These are phyloP conservation scores for Alces alces DNA, from an alignment of 2,113 vertebrate species.

Conservation along the genomic window DNA sequence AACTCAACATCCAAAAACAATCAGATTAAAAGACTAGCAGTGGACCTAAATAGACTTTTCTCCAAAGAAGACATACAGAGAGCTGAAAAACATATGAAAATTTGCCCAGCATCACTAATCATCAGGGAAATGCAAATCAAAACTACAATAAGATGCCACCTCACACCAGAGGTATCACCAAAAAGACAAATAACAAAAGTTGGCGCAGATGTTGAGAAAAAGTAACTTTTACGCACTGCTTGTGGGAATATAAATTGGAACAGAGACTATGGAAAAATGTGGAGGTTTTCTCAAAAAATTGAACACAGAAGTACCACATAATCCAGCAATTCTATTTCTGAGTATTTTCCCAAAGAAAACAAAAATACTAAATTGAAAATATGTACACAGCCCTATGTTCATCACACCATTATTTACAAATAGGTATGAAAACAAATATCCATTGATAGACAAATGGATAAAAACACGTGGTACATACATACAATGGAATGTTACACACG, in stretches of 20 bases:
- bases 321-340: neutral
- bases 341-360: neutral
- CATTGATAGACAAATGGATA: neutral
- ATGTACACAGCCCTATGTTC: neutral
- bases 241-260: neutral
- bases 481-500: neutral
- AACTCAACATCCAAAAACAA: neutral
- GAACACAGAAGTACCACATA: neutral
- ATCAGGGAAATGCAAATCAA: neutral
- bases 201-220: neutral
- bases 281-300: neutral
- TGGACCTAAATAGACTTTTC: neutral
- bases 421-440: neutral
- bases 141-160: neutral
- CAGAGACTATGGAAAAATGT: neutral
- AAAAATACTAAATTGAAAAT: neutral
- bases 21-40: neutral
- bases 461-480: neutral
- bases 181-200: neutral
- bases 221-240: neutral
- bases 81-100: neutral
- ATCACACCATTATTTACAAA: neutral
- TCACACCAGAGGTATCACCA: neutral
- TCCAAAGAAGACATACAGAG: neutral
- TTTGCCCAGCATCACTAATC: neutral